These are phyloP conservation scores for Tor tambroides DNA, from an alignment of 2,113 vertebrate genomes.

Conservation along the genomic window DNA sequence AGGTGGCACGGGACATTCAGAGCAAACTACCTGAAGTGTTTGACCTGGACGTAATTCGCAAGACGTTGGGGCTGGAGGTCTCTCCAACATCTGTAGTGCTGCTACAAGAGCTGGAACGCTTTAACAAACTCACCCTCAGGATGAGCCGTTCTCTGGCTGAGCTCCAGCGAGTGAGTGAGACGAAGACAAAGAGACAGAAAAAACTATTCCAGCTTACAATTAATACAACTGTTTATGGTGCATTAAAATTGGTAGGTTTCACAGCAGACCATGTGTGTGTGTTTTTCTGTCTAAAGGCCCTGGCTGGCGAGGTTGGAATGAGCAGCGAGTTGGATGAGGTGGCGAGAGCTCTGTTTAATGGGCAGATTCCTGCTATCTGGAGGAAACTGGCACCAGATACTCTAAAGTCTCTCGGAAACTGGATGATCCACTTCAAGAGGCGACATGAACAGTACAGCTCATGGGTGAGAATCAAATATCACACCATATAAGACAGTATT, in stretches of 20 bases:
- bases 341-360: conserved; percentile 86
- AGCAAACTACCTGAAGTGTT: conserved; percentile 86
- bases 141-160: conserved; percentile 86
- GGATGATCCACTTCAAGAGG: conserved; percentile 89
- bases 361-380: conserved; percentile 91
- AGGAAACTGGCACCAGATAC: conserved; percentile 90
- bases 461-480: conserved; percentile 80
- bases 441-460: conserved; percentile 84
- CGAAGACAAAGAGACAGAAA: not conserved
- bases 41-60: conserved; percentile 83
- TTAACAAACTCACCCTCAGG: conserved; percentile 83
- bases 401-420: conserved; percentile 89
- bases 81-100: conserved; percentile 88
- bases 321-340: conserved; percentile 93
- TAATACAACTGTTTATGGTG: not conserved
- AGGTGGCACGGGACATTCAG: conserved; percentile 89
- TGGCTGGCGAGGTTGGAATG: conserved; percentile 96
- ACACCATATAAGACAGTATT: not conserved
- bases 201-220: not conserved
- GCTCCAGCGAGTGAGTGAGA: conserved; percentile 77
- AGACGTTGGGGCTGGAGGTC: conserved; percentile 74
- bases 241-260: not conserved
- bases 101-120: conserved; percentile 92
- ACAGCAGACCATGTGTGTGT: too few species aligned
- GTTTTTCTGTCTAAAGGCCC: conserved; percentile 74